A percentile compares a stretch with the other conserved stretches of the same genome.
These are phyloP conservation scores for Ispidina lecontei DNA, from an alignment of 2,797 vertebrate species.

Conservation along the genomic window DNA sequence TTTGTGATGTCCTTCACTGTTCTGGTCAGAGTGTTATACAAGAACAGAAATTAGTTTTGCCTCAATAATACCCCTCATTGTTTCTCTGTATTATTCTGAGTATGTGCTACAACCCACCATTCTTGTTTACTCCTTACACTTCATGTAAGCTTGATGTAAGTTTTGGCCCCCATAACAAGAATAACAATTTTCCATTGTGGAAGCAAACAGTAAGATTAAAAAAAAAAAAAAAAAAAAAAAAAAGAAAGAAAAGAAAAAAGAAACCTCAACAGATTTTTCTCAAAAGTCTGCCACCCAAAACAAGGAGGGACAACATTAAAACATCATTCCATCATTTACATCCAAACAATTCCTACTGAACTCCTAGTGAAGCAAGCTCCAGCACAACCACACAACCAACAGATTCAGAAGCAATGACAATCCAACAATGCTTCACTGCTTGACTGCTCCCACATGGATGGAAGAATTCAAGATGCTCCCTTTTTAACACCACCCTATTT, in stretches of 20 bases:
- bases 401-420: neutral
- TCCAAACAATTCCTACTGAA: neutral
- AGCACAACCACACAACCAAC: neutral
- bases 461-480: neutral
- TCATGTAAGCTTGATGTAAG: slow-evolving; percentile 12
- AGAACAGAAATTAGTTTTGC: slow-evolving; percentile 73
- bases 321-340: neutral
- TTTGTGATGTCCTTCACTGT: slow-evolving; percentile 82
- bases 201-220: neutral
- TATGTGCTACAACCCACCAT: slow-evolving; percentile 23
- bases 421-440: neutral
- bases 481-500: neutral
- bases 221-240: neutral
- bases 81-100: slow-evolving; percentile 40
- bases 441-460: neutral
- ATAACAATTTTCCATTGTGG: slow-evolving; percentile 1
- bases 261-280: neutral
- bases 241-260: too few species aligned
- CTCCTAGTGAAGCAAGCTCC: neutral
- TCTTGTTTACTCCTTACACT: slow-evolving; percentile 45
- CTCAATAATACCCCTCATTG: slow-evolving; percentile 29
- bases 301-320: neutral
- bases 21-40: slow-evolving; percentile 70
- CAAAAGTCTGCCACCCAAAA: slow-evolving; percentile 21
- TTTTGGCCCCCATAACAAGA: slow-evolving; percentile 26